Evolutionary conservation across 2,888 invertebrate genomes (phyloP).

Genomic region (Caenorhabditis doughertyi): DNA sequence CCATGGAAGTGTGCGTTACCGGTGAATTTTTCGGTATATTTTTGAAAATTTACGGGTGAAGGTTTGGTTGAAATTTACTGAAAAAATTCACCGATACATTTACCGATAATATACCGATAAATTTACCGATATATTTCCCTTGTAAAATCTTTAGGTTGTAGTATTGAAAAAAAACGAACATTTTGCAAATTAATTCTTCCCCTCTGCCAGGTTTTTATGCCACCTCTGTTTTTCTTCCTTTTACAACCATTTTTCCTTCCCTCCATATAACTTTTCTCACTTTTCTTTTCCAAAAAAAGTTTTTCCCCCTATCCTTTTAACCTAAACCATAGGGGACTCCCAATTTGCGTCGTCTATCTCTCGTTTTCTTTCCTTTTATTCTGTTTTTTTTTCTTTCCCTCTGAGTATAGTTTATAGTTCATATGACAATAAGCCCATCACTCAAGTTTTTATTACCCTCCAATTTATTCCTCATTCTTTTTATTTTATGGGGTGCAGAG

Average conservation of each 20-base stretch:
- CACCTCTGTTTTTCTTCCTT: not conserved
- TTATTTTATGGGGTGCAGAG: not conserved
- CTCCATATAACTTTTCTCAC: conserved; percentile 1
- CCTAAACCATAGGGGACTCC: not conserved
- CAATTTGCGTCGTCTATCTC: conserved; percentile 4
- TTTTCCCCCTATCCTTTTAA: not conserved
- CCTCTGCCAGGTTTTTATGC: too few relatives aligned
- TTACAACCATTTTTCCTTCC: not conserved
- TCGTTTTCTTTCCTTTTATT: not conserved
- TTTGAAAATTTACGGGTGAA: too few relatives aligned
- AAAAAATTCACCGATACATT: too few relatives aligned
- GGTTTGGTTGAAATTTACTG: too few relatives aligned
- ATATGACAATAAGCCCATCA: conserved; percentile 2
- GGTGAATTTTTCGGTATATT: too few relatives aligned
- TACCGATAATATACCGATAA: too few relatives aligned
- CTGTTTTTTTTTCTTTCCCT: not conserved
- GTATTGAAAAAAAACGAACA: too few relatives aligned
- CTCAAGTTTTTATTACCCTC: not conserved
- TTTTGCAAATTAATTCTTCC: too few relatives aligned
- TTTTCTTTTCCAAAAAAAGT: conserved; percentile 3
- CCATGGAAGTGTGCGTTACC: too few relatives aligned
- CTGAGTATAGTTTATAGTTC: not conserved
- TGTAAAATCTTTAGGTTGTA: too few relatives aligned
- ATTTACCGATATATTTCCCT: too few relatives aligned
- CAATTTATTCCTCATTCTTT: not conserved